phyloP scores from a whole-genome alignment of 2,797 vertebrate species.

The Pangasius sanitwongsei region DNA sequence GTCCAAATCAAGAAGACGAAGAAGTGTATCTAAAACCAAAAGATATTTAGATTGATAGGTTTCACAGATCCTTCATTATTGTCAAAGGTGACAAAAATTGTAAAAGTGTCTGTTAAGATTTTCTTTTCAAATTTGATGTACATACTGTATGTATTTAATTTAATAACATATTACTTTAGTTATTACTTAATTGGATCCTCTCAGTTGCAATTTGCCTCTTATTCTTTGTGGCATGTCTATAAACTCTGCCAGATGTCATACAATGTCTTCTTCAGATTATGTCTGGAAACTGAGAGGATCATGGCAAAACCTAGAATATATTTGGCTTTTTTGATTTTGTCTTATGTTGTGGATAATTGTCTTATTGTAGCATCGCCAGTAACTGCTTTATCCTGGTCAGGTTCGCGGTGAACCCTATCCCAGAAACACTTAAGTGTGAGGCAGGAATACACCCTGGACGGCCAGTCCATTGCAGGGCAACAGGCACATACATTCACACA shows the following conservation, averaged over 20 bases:
- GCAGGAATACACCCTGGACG: background rate
- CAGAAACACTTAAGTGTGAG: background rate
- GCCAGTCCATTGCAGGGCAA: background rate
- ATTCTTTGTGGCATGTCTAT: background rate
- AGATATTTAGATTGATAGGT: background rate
- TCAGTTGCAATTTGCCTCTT: background rate
- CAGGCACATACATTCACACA: background rate
- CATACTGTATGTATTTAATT: background rate
- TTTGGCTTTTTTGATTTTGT: background rate
- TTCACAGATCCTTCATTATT: background rate
- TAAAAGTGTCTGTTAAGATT: background rate
- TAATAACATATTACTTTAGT: background rate
- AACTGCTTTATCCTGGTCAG: background rate
- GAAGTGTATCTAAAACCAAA: background rate
- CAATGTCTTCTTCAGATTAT: background rate
- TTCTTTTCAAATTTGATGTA: background rate
- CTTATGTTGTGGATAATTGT: background rate
- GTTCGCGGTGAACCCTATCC: background rate
- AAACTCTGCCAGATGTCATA: background rate
- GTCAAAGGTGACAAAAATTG: background rate
- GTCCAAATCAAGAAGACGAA: background rate
- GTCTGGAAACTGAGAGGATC: background rate
- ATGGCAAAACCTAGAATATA: background rate
- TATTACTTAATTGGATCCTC: background rate
- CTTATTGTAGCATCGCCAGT: background rate